These are phyloP conservation scores for Nomada ferruginata DNA, from an alignment of 2,888 invertebrate species.

Conservation along the genomic window DNA sequence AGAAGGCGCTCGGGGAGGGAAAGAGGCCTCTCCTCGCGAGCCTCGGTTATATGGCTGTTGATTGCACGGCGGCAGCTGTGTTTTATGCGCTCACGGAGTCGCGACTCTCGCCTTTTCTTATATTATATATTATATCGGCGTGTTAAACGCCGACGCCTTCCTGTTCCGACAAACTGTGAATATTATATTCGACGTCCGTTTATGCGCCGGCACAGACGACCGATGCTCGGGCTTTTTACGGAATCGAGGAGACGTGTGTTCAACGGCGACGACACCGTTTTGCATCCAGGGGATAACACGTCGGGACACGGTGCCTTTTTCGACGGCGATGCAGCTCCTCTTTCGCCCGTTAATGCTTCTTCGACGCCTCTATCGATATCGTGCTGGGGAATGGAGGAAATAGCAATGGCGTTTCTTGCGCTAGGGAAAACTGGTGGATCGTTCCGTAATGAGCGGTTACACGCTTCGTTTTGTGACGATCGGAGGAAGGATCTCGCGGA, in stretches of 20 bases:
- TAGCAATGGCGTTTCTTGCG: neutral
- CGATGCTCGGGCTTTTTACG: slow-evolving; percentile 50
- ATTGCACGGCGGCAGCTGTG: slow-evolving; percentile 83
- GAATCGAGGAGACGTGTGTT: slow-evolving; percentile 43
- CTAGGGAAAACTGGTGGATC: neutral
- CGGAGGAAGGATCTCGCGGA: neutral
- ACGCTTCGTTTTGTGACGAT: neutral
- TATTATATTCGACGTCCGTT: slow-evolving; percentile 73
- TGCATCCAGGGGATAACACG: slow-evolving; percentile 19
- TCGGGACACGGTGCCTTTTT: neutral
- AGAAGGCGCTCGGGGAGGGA: slow-evolving; percentile 38
- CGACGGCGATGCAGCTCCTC: neutral
- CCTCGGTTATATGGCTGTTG: slow-evolving; percentile 76
- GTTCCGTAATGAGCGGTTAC: neutral
- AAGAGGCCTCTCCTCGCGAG: slow-evolving; percentile 28
- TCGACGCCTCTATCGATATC: neutral
- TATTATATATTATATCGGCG: slow-evolving; percentile 82
- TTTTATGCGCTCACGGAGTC: slow-evolving; percentile 78
- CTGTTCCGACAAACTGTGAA: slow-evolving; percentile 80
- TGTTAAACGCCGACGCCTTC: slow-evolving; percentile 79
- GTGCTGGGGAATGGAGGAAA: neutral
- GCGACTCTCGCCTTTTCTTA: slow-evolving; percentile 73
- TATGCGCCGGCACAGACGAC: slow-evolving; percentile 28
- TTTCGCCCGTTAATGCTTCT: slow-evolving; percentile 2
- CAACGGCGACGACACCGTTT: slow-evolving; percentile 28